These are phyloP conservation scores for Lepilemur septentrionalis DNA, from an alignment of 2,797 vertebrate genomes.

Conservation along the genomic window DNA sequence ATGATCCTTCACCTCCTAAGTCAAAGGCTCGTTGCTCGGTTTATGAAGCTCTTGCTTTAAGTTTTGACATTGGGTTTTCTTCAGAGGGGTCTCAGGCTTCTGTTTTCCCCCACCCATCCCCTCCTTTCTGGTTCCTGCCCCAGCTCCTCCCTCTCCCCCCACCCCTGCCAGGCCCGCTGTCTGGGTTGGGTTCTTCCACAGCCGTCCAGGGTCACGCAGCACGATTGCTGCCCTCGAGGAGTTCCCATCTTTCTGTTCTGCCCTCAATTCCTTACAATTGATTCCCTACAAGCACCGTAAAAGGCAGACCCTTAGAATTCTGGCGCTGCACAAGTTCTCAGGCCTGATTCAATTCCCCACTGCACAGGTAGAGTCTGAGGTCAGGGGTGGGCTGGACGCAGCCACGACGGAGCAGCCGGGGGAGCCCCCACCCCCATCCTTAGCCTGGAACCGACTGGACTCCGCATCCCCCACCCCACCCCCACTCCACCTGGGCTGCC, in stretches of 20 bases:
- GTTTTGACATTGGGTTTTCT: background rate
- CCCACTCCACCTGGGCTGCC: background rate
- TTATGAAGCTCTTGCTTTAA: background rate
- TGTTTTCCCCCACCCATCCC: accelerated
- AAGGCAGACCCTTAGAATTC: background rate
- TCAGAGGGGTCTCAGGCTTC: background rate
- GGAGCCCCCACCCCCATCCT: background rate
- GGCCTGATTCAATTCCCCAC: background rate
- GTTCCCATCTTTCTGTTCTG: background rate
- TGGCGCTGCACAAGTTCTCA: background rate
- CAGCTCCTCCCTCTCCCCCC: too few relatives aligned
- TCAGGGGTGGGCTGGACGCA: background rate
- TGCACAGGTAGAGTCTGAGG: background rate
- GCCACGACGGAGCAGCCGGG: background rate
- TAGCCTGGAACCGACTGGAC: background rate
- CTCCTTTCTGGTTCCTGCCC: background rate
- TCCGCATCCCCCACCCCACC: background rate
- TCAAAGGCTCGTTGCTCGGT: background rate
- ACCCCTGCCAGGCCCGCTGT: background rate
- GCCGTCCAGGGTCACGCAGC: background rate
- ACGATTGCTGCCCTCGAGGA: background rate
- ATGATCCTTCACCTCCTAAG: conserved; percentile 3
- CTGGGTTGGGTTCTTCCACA: background rate
- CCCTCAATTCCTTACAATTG: background rate
- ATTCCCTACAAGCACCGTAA: background rate